Conservation (phyloP, 2,113 vertebrate species). For the Camelus dromedarius region DNA sequence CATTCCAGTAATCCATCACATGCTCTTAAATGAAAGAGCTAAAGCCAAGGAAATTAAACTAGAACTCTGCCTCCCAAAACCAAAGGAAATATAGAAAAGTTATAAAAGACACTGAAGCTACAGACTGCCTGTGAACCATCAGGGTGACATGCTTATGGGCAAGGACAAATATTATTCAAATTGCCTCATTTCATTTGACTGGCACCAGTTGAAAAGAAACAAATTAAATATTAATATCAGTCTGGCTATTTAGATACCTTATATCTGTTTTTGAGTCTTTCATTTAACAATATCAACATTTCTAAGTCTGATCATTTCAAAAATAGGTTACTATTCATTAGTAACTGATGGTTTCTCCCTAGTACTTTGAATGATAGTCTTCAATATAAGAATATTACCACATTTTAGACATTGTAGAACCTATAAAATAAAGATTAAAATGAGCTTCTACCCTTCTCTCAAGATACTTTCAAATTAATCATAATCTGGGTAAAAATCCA, state of each 20-base stretch:
- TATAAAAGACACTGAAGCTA: background rate
- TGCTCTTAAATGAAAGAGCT: background rate
- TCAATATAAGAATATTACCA: background rate
- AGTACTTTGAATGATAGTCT: background rate
- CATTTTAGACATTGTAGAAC: background rate
- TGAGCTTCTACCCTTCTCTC: background rate
- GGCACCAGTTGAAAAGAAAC: background rate
- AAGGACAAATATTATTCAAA: background rate
- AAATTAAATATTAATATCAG: constrained; percentile 6
- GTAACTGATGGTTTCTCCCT: background rate
- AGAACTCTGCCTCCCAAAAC: background rate
- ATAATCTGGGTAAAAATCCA: background rate
- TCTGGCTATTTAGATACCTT: background rate
- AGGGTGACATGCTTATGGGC: background rate
- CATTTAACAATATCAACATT: background rate
- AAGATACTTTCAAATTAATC: constrained; percentile 17
- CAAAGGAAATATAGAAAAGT: constrained; percentile 6
- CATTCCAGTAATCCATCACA: background rate
- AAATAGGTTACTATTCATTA: background rate
- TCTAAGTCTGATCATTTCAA: background rate
- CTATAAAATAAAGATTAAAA: background rate
- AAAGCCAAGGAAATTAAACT: constrained; percentile 19
- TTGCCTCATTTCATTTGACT: background rate
- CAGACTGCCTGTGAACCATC: background rate
- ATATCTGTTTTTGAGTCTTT: background rate